Evolutionary conservation across 2,113 vertebrate genomes (phyloP).

Genomic region (Notothenia coriiceps): DNA sequence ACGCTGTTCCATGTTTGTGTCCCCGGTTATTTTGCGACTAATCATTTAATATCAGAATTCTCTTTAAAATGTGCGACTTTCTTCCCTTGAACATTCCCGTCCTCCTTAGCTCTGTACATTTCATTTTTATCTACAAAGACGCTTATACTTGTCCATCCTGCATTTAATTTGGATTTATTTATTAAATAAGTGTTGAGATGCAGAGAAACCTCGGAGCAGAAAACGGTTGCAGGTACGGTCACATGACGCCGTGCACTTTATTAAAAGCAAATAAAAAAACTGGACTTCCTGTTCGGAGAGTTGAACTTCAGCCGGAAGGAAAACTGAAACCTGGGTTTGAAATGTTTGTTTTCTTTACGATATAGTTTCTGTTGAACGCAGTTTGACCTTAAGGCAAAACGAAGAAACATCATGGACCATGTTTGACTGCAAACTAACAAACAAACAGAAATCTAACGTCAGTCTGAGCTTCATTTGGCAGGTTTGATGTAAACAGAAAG

Average conservation of each 20-base stretch:
- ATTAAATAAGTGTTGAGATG: not conserved
- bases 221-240: conserved; percentile 6
- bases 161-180: no score
- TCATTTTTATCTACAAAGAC: no score
- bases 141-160: no score
- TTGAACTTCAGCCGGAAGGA: not conserved
- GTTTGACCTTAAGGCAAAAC: conserved; percentile 25
- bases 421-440: not conserved
- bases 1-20: no score
- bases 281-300: no score
- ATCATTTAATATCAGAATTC: no score
- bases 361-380: not conserved
- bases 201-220: not conserved
- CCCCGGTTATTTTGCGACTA: no score
- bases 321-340: conserved; percentile 1
- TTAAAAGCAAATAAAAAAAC: not conserved
- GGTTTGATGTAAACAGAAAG: conserved; percentile 76
- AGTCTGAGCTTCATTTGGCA: conserved; percentile 77
- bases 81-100: no score
- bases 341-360: not conserved
- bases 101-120: no score
- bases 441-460: conserved; percentile 9
- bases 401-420: not conserved
- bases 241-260: not conserved
- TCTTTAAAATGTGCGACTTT: no score